phyloP scores from a whole-genome alignment of 2,888 invertebrate species.

The Drosophila lutescens region DNA sequence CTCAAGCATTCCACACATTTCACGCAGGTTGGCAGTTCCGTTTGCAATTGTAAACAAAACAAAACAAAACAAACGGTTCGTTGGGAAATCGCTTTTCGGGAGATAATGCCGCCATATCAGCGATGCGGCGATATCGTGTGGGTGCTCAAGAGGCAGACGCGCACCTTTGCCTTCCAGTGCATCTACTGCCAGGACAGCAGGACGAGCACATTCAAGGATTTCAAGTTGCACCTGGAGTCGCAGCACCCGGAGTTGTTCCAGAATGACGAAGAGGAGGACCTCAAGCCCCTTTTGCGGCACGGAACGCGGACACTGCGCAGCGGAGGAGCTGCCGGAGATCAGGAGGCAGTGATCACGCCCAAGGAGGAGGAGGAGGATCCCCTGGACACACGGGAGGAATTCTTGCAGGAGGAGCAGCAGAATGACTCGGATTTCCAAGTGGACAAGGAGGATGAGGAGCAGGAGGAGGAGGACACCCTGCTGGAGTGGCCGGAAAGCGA shows the following conservation, averaged over 20 bases:
- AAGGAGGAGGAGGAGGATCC: slow-evolving; percentile 3
- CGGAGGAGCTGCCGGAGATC: not conserved
- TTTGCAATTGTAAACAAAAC: not conserved
- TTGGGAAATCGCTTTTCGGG: not conserved
- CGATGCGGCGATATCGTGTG: slow-evolving; percentile 42
- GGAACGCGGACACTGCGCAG: not conserved
- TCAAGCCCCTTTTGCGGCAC: not conserved
- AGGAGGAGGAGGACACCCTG: not conserved
- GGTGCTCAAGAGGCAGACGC: slow-evolving; percentile 1
- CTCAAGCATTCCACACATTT: not conserved
- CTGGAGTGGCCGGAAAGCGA: slow-evolving; percentile 7
- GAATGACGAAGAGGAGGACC: not conserved
- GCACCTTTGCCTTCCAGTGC: slow-evolving; percentile 42
- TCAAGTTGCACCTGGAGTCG: slow-evolving; percentile 36
- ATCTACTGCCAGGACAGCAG: slow-evolving; percentile 24
- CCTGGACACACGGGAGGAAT: not conserved
- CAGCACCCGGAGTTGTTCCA: slow-evolving; percentile 21
- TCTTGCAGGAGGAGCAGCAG: no score
- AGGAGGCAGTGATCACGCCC: not conserved
- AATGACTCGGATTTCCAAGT: not conserved
- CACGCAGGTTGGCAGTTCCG: slow-evolving; percentile 8
- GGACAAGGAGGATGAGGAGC: not conserved
- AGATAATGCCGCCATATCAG: slow-evolving; percentile 23
- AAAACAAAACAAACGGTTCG: not conserved
- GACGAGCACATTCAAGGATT: slow-evolving; percentile 30